A percentile compares a stretch with the other conserved stretches of the same genome.
phyloP scores from a whole-genome alignment of 2,113 vertebrate genomes.

The Turdus rufiventris region DNA sequence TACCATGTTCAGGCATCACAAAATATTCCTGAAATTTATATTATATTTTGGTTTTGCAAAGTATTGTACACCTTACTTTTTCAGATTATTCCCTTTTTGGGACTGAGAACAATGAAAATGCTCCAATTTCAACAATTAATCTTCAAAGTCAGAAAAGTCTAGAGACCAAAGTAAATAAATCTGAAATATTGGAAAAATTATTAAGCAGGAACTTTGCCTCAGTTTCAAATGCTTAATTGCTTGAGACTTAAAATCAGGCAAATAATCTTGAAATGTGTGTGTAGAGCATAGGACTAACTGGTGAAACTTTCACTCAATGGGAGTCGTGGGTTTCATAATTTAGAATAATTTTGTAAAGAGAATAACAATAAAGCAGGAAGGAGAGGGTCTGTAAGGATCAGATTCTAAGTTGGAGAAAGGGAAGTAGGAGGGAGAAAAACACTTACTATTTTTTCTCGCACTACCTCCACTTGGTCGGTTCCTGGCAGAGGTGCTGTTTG shows the following conservation, averaged over 20 bases:
- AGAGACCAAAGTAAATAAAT: background rate
- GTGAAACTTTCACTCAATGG: background rate
- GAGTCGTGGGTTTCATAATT: background rate
- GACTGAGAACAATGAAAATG: background rate
- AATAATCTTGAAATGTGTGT: background rate
- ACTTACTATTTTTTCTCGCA: constrained; percentile 77
- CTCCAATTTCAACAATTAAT: background rate
- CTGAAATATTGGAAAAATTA: background rate
- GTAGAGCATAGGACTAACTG: background rate
- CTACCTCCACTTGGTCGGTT: constrained; percentile 36
- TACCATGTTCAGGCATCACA: background rate
- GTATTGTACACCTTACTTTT: background rate
- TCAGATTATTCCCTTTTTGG: background rate
- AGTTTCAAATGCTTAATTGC: background rate
- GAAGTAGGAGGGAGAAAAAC: background rate
- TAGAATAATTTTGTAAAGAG: background rate
- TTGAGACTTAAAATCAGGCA: background rate
- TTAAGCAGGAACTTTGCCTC: background rate
- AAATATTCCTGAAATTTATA: background rate
- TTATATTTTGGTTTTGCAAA: background rate
- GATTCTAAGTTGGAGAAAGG: background rate
- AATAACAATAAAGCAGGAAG: background rate
- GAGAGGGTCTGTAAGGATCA: background rate
- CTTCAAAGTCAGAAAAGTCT: background rate
- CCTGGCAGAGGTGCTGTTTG: background rate